These are phyloP conservation scores for Exocentrus adspersus DNA, from an alignment of 2,888 invertebrate species.

Conservation along the genomic window DNA sequence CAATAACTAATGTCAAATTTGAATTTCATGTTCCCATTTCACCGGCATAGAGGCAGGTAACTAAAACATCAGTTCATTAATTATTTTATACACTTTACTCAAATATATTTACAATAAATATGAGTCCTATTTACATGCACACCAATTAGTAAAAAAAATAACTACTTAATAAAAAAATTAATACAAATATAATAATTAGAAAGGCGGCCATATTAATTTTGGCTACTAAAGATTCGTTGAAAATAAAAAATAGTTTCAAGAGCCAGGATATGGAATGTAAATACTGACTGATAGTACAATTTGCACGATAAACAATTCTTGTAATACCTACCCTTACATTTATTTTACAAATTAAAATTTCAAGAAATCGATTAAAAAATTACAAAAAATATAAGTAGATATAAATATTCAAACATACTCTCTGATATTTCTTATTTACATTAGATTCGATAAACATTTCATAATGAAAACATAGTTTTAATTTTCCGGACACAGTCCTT, in stretches of 20 bases:
- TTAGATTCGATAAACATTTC: slow-evolving; percentile 38
- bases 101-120: slow-evolving; percentile 57
- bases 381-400: slow-evolving; percentile 26
- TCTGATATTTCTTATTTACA: slow-evolving; percentile 37
- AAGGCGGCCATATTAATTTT: slow-evolving; percentile 28
- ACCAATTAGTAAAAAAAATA: slow-evolving; percentile 44
- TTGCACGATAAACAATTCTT: not conserved
- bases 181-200: slow-evolving; percentile 25
- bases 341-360: slow-evolving; percentile 9
- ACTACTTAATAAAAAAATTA: slow-evolving; percentile 36
- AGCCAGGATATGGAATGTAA: slow-evolving; percentile 44
- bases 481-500: slow-evolving; percentile 29
- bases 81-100: slow-evolving; percentile 53
- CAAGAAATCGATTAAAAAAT: slow-evolving; percentile 6
- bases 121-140: slow-evolving; percentile 53
- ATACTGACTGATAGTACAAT: slow-evolving; percentile 13
- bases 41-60: too few relatives aligned
- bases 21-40: too few relatives aligned
- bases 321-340: slow-evolving; percentile 1
- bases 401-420: slow-evolving; percentile 29
- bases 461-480: slow-evolving; percentile 30
- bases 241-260: slow-evolving; percentile 24
- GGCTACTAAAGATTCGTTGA: slow-evolving; percentile 39
- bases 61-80: slow-evolving; percentile 1
- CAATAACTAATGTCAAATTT: too few relatives aligned